Conservation (phyloP, 35 echinoderm and acorn worm genomes). For the Ptychodera flava region DNA sequence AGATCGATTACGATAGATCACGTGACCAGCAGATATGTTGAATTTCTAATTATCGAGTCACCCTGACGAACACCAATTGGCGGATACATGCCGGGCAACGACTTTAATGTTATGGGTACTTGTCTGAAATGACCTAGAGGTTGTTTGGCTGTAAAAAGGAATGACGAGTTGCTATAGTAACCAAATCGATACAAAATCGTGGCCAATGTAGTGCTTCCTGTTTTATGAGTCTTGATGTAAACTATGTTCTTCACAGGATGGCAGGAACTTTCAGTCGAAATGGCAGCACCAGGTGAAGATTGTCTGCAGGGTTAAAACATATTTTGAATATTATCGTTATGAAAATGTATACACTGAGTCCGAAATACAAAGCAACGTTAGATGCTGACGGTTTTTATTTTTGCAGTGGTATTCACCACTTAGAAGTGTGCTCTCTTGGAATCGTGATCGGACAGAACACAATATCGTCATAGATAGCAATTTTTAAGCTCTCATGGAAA, state of each 20-base stretch:
- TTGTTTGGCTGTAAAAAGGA: constrained; percentile 7
- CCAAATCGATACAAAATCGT: constrained; percentile 25
- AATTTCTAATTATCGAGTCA: constrained; percentile 19
- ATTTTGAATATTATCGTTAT: too few relatives aligned
- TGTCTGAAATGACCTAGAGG: constrained; percentile 7
- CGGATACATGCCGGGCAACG: background rate
- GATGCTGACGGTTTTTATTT: too few relatives aligned
- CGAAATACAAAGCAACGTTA: too few relatives aligned
- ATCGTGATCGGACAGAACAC: too few relatives aligned
- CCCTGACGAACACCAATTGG: background rate
- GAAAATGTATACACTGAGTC: too few relatives aligned
- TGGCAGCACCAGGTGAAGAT: too few relatives aligned
- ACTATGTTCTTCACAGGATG: constrained; percentile 7
- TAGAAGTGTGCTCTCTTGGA: too few relatives aligned
- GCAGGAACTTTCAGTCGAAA: too few relatives aligned
- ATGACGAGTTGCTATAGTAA: constrained; percentile 25
- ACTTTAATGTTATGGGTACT: background rate
- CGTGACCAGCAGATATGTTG: constrained; percentile 33
- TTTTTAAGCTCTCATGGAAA: too few relatives aligned
- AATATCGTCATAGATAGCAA: too few relatives aligned
- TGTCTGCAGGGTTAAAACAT: too few relatives aligned
- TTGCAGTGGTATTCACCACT: too few relatives aligned
- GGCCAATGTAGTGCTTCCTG: constrained; percentile 33
- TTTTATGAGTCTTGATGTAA: constrained; percentile 48
- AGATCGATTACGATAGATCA: constrained; percentile 5